Percentiles rank a stretch among this genome's conserved stretches.
These are phyloP conservation scores for Ptilodon capucinus DNA, from an alignment of 2,888 invertebrate genomes.

Conservation along the genomic window DNA sequence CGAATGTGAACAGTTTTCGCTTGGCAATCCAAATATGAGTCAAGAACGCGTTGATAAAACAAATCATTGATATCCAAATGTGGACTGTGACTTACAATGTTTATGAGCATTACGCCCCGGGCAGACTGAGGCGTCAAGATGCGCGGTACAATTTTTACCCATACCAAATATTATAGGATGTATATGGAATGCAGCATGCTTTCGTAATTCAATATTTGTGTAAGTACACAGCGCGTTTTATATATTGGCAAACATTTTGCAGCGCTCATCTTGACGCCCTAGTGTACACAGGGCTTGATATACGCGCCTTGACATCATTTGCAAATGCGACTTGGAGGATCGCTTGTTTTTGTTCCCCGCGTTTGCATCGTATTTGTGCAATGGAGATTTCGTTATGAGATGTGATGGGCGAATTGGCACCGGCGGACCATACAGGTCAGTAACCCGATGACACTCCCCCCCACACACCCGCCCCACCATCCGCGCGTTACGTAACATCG, in stretches of 20 bases:
- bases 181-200: too few relatives aligned
- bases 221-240: too few relatives aligned
- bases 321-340: constrained; percentile 37
- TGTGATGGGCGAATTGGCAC: constrained; percentile 79
- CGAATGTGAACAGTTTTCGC: too few relatives aligned
- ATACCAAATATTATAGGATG: too few relatives aligned
- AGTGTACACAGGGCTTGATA: constrained; percentile 13
- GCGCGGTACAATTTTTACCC: too few relatives aligned
- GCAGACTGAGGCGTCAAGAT: too few relatives aligned
- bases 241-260: too few relatives aligned
- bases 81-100: constrained; percentile 1
- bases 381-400: constrained; percentile 72
- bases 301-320: constrained; percentile 52
- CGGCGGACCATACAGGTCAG: constrained; percentile 73
- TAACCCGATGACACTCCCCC: constrained; percentile 53
- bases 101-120: too few relatives aligned
- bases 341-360: constrained; percentile 44
- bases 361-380: constrained; percentile 63
- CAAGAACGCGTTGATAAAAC: background rate
- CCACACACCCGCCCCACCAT: constrained; percentile 17
- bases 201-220: too few relatives aligned
- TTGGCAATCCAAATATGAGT: background rate
- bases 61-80: constrained; percentile 8
- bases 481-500: constrained; percentile 63
- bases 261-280: too few relatives aligned